These are phyloP conservation scores for Microcebus jonahi DNA, from an alignment of 2,113 vertebrate genomes.

Conservation along the genomic window DNA sequence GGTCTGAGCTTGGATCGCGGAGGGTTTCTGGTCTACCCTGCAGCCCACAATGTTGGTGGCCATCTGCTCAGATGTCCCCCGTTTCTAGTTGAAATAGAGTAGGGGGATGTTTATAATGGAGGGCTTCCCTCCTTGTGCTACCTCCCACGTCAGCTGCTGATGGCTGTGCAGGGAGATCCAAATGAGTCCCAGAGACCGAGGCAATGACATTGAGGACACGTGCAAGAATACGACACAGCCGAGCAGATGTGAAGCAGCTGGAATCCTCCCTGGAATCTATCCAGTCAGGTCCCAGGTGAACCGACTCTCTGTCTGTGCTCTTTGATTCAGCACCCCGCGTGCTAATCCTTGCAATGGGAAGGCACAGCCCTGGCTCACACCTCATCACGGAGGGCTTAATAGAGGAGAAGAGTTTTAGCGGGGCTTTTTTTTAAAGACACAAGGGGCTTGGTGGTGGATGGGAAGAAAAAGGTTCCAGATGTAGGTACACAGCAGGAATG, in stretches of 20 bases:
- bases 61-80: background rate
- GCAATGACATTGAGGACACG: background rate
- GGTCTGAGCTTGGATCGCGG: background rate
- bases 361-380: conserved; percentile 53
- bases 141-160: background rate
- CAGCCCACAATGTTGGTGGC: background rate
- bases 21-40: background rate
- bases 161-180: background rate
- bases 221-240: background rate
- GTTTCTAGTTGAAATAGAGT: background rate
- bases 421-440: conserved; percentile 37
- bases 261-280: background rate
- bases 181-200: background rate
- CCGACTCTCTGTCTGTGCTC: background rate
- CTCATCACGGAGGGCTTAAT: conserved; percentile 50
- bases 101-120: background rate
- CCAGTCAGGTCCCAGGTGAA: background rate
- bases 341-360: conserved; percentile 68
- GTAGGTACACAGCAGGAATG: background rate
- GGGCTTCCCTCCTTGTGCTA: background rate
- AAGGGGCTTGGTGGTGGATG: background rate
- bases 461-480: conserved; percentile 63
- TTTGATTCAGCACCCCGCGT: background rate
- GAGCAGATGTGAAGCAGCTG: conserved; percentile 64
- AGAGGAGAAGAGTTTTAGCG: conserved; percentile 49